Conservation (phyloP, 2,888 invertebrate species). For the Heliconius charithonia region DNA sequence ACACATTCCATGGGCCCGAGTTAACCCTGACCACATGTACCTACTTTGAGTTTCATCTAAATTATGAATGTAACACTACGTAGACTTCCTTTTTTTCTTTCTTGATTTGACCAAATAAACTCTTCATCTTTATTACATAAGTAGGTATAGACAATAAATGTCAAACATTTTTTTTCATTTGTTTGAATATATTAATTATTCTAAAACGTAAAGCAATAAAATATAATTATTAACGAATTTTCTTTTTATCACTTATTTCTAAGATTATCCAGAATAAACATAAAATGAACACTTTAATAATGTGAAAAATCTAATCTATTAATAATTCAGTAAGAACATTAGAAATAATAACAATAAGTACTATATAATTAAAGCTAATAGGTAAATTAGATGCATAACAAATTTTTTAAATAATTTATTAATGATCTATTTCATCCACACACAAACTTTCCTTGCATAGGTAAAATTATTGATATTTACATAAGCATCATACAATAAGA, state of each 20-base stretch:
- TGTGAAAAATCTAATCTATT: too few relatives aligned
- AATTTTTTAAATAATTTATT: neutral
- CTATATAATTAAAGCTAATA: neutral
- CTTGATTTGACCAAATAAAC: too few relatives aligned
- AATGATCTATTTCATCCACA: neutral
- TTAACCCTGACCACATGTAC: too few relatives aligned
- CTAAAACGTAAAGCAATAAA: neutral
- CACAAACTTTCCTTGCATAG: neutral
- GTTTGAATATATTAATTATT: neutral
- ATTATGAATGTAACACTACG: neutral
- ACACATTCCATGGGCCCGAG: neutral
- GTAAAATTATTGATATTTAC: neutral
- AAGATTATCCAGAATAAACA: neutral
- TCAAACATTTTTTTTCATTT: neutral
- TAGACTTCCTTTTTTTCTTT: neutral
- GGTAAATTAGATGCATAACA: neutral
- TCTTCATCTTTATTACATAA: too few relatives aligned
- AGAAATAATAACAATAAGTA: too few relatives aligned
- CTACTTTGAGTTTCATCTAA: neutral
- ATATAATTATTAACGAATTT: neutral
- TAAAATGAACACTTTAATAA: neutral
- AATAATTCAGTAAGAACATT: too few relatives aligned
- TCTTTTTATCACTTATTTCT: neutral
- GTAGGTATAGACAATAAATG: neutral
- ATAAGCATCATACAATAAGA: neutral